Base-by-base conservation (phyloP, 2,113 vertebrate species). In the Macquaria ambigua region DNA sequence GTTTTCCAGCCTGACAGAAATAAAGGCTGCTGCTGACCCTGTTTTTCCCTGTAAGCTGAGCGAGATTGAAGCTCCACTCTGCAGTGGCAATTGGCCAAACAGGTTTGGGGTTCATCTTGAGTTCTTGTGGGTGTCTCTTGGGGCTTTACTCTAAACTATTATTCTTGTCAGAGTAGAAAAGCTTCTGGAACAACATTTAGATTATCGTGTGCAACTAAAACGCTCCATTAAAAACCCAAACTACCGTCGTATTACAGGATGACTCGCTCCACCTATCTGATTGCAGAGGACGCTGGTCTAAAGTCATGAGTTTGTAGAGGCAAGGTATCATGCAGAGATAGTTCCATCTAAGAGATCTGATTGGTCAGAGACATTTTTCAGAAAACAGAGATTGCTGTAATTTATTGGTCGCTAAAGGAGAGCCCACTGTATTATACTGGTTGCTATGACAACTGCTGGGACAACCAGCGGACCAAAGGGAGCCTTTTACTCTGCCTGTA, bases 361-460 rank as follows among this genome's bases (percentile, higher is more conserved):
- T 74, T 37, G 62, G 74, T 63, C 2, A 4, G 12, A 71, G 28
- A 23, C 3, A 52, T 43, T 67, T 53, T 20, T 46, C 3, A 41
- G 48, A 71, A 62, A 74, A 23, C 34, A n/a, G 20, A 9, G 10
- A 61, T 62, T 25, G 31, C 62, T 71, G 14, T 73, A 50, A 66
- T 67, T 59, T 79, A 71, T 67, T 64, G 28, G 74, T 43, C 25
- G 23, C 31, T 20, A 20, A 84, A 78, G 15, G 37, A 68, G n/a
- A 72, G 10, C 10, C 28, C 3, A 6, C 18, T 67, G 2, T 68
- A 67, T 73, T 67, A 75, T 25, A 74, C 72, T 23, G 9, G 80
- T 87, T 90, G 58, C 84, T 70, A 78, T 81, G 73, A 80, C 80
- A 79, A 86, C 81, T 76, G 39, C 23, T 21, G 18, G 43, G 48